Conservation (phyloP, 2,888 invertebrate genomes). For the Lordiphosa andalusiaca region DNA sequence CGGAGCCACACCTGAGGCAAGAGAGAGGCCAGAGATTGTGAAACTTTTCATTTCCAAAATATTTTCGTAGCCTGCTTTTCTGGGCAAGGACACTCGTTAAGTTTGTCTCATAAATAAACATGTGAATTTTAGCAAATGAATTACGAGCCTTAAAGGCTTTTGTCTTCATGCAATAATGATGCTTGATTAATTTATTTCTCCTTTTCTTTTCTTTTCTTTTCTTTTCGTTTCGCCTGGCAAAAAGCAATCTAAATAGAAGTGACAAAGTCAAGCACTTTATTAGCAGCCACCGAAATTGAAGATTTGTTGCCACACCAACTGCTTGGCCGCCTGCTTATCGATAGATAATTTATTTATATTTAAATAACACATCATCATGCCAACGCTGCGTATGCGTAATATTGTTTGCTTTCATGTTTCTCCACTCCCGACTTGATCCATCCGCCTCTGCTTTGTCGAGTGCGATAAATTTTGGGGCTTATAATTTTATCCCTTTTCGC, state of each 20-base stretch:
- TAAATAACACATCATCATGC: slow-evolving; percentile 73
- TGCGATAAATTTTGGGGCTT: slow-evolving; percentile 72
- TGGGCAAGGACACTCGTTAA: slow-evolving; percentile 4
- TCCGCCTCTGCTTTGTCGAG: slow-evolving; percentile 46
- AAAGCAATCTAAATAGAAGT: too few species aligned
- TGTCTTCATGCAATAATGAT: too few species aligned
- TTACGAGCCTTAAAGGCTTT: too few species aligned
- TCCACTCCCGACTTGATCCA: slow-evolving; percentile 54
- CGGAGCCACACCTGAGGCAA: not conserved
- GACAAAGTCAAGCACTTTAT: slow-evolving; percentile 57
- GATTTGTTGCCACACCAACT: slow-evolving; percentile 62
- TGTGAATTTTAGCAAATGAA: too few species aligned
- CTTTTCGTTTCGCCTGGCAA: too few species aligned
- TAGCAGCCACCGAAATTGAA: slow-evolving; percentile 68
- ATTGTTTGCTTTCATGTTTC: slow-evolving; percentile 63
- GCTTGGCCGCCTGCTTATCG: slow-evolving; percentile 60
- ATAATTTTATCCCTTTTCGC: slow-evolving; percentile 64
- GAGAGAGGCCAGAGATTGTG: not conserved
- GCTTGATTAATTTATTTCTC: too few species aligned
- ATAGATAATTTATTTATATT: slow-evolving; percentile 74
- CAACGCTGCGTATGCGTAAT: slow-evolving; percentile 64
- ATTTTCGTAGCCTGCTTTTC: slow-evolving; percentile 38
- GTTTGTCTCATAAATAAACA: too few species aligned
- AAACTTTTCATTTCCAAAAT: slow-evolving; percentile 41
- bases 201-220: too few species aligned